These are phyloP conservation scores for Vulpes ferrilata DNA, from an alignment of 2,113 vertebrate genomes.

Conservation along the genomic window DNA sequence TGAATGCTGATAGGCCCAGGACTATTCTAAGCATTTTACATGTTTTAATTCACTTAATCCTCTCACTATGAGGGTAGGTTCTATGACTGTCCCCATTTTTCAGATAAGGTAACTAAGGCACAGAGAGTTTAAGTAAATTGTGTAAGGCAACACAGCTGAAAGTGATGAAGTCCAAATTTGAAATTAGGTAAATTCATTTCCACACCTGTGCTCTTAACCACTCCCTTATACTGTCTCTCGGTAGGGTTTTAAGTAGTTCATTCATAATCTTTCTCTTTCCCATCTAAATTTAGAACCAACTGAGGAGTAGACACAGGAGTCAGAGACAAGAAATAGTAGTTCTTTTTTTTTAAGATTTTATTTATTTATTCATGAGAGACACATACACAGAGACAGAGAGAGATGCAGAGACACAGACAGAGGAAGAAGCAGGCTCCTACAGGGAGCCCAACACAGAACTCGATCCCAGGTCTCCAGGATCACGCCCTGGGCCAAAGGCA, in stretches of 20 bases:
- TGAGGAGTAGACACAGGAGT: conserved; percentile 20
- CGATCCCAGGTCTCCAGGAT: too few relatives aligned
- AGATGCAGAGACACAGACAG: too few relatives aligned
- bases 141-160: neutral
- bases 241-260: neutral
- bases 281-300: neutral
- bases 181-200: conserved; percentile 1
- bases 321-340: neutral
- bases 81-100: neutral
- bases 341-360: neutral
- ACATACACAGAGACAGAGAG: too few relatives aligned
- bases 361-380: too few relatives aligned
- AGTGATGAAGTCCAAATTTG: neutral
- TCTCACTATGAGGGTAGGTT: neutral
- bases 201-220: neutral
- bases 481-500: too few relatives aligned
- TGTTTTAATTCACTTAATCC: neutral
- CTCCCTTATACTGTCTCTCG: neutral
- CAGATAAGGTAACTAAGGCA: neutral
- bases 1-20: neutral
- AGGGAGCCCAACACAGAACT: too few relatives aligned
- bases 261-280: neutral
- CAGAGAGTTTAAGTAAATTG: neutral
- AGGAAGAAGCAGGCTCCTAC: too few relatives aligned
- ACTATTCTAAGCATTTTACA: neutral